These are phyloP conservation scores for Drosophila neutralis DNA, from an alignment of 2,888 invertebrate species.

Conservation along the genomic window DNA sequence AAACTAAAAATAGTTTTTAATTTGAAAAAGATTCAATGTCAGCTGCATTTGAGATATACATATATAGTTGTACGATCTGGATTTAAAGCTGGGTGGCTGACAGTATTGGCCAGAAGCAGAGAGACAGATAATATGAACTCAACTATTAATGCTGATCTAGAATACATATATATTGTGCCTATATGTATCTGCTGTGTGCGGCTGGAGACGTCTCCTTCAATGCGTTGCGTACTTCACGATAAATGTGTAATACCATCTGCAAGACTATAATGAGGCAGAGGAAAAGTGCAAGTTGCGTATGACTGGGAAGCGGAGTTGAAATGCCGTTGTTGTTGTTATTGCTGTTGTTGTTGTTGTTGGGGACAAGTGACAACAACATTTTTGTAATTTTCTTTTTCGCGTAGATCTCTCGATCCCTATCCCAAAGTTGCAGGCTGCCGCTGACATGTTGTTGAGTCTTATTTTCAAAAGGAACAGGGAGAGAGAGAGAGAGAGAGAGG, in stretches of 20 bases:
- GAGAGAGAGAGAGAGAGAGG: no score
- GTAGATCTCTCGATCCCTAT: constrained; percentile 21
- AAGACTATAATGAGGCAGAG: neutral
- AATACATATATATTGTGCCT: neutral
- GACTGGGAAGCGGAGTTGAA: constrained; percentile 1
- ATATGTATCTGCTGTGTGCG: neutral
- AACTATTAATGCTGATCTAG: neutral
- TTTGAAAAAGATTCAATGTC: neutral
- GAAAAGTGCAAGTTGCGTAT: constrained; percentile 15
- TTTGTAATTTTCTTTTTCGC: constrained; percentile 33
- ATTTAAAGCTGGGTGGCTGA: neutral
- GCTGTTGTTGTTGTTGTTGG: neutral
- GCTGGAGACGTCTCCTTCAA: neutral
- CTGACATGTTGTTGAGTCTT: constrained; percentile 44
- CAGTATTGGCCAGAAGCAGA: neutral
- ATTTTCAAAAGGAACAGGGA: constrained; percentile 22
- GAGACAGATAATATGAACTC: neutral
- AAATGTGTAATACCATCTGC: constrained; percentile 1
- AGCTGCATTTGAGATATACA: neutral
- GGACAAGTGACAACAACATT: constrained; percentile 58
- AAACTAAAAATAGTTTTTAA: neutral
- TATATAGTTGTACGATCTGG: neutral
- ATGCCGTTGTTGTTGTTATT: neutral
- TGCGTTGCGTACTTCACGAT: constrained; percentile 2
- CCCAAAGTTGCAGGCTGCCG: constrained; percentile 26